Evolutionary conservation across 2,888 invertebrate genomes (phyloP), one percentile per base, ranked within the genome.

Genomic region (Mongoloraphidia duomilia): DNA sequence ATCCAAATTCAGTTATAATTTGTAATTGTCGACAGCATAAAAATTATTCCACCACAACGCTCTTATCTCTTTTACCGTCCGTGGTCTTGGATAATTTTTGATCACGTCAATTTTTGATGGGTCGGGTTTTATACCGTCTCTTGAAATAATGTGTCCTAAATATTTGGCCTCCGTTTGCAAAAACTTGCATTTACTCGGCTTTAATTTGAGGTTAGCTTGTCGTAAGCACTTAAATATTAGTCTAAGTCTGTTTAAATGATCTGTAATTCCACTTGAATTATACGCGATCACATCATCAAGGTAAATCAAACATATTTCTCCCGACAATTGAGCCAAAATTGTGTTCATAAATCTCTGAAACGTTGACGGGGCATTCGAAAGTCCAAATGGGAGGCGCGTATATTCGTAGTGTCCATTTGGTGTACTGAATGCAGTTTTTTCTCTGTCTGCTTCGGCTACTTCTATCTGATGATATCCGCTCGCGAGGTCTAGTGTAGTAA

Each of bases 401-500:
- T 52, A 63, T 52, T 61, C 55, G 40, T 53, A 62, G 47, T 61
- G 56, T 6, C 59, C 58, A 34, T 52, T 54, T 1, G 57, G 55
- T 6, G 60, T 63, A 5, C 56, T 58, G 42, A 64, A 61, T 3
- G 59, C 63, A 0, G 62, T 64, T 50, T 64, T 63, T 3, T 53
- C 50, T 9, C 54, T 46, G 47, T 60, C 59, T 9, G 54, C 51
- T 34, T 53, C 48, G 1, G 52, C 49, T 45, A 66, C 53, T 11
- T 55, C 55, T 9, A 65, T 59, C 50, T 63, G 63, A 49, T 60
- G 59, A 49, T 58, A 63, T 3, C 60, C 62, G 11, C 49, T 58
- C 33, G 47, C 17, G 2, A 17, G 4, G 4, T 62, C 60, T 4
- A 61, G 46, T 1, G 58, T 56, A 3, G 60, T 52, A 42, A 58